Conservation (phyloP, 2,797 vertebrate species). For the Miichthys miiuy region DNA sequence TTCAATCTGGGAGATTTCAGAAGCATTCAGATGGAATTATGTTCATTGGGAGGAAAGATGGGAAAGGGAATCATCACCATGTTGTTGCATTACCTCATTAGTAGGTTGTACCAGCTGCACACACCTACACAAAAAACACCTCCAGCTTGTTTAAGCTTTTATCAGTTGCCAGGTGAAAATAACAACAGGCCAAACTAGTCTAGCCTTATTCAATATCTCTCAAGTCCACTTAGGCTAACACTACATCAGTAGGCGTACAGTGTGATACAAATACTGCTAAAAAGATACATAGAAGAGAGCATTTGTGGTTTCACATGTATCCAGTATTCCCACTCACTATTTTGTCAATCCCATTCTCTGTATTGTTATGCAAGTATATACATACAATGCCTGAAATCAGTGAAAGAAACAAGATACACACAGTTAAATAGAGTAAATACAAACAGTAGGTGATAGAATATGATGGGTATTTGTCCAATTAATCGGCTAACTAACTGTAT, state of each 20-base stretch:
- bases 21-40: not conserved
- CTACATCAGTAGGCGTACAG: not conserved
- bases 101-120: conserved; percentile 23
- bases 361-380: not conserved
- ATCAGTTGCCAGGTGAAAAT: not conserved
- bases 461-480: not conserved
- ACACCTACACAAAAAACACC: conserved; percentile 8
- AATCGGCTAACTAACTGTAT: not conserved
- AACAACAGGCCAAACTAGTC: not conserved
- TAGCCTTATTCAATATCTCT: not conserved
- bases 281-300: not conserved
- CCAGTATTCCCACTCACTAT: not conserved
- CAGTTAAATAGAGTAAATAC: not conserved
- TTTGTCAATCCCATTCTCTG: not conserved
- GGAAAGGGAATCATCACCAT: not conserved
- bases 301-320: not conserved
- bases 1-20: not conserved
- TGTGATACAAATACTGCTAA: not conserved
- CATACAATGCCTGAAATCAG: conserved; percentile 5
- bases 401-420: not conserved
- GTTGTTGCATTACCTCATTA: not conserved
- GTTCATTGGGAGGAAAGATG: not conserved
- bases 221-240: not conserved
- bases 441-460: not conserved
- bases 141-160: not conserved